Conservation (phyloP, 2,113 vertebrate genomes). For the Neotragus moschatus region DNA sequence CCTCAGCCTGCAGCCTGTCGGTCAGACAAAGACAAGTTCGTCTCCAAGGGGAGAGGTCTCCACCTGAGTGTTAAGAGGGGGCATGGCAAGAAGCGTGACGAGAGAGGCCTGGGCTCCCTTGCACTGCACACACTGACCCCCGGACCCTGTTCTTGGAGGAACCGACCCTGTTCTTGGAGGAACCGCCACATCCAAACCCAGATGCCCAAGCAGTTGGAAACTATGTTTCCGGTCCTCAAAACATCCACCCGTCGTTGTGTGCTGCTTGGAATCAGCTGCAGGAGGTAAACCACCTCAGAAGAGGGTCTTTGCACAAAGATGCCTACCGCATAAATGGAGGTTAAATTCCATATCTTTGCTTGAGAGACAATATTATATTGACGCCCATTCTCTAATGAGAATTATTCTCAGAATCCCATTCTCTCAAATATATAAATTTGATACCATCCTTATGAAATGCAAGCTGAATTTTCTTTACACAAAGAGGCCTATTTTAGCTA, state of each 20-base stretch:
- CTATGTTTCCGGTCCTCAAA: background rate
- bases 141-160: background rate
- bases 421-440: background rate
- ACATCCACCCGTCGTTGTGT: rapidly evolving
- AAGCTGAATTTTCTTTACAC: background rate
- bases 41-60: background rate
- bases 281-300: background rate
- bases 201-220: rapidly evolving
- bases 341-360: background rate
- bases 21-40: background rate
- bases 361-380: background rate
- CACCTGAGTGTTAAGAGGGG: background rate
- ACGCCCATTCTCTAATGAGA: background rate
- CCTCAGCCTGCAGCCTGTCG: constrained; percentile 85
- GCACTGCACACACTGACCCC: background rate
- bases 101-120: background rate
- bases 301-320: rapidly evolving
- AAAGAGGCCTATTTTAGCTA: background rate
- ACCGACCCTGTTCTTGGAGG: background rate
- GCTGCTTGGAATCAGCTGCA: background rate
- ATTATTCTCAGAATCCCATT: background rate
- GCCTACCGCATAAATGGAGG: background rate
- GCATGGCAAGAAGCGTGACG: rapidly evolving
- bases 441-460: background rate
- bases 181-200: rapidly evolving